Evolutionary conservation across 2,797 vertebrate genomes (phyloP).

Genomic region (Hyperoplus lanceolatus): DNA sequence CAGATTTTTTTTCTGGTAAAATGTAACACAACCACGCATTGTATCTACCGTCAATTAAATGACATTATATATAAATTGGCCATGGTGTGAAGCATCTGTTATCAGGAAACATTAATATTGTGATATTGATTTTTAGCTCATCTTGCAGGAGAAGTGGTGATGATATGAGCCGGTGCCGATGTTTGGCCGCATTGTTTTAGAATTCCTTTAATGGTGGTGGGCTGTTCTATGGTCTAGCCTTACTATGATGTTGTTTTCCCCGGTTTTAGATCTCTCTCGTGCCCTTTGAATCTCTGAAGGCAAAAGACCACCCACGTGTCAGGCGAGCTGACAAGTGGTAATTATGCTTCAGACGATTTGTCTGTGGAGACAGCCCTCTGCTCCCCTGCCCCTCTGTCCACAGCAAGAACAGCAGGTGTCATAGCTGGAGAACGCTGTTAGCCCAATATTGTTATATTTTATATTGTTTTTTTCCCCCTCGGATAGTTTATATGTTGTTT

Average conservation of each 20-base stretch:
- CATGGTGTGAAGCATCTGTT: not conserved
- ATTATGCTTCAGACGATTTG: conserved; percentile 74
- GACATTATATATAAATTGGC: too few species aligned
- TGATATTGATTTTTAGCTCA: conserved; percentile 3
- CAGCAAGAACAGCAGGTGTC: conserved; percentile 65
- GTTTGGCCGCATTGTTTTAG: conserved; percentile 56
- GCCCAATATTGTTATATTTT: conserved; percentile 35
- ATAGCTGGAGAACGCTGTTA: conserved; percentile 36
- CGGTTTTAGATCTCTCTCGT: conserved; percentile 67
- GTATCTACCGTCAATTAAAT: not conserved
- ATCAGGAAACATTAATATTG: not conserved
- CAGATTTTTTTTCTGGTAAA: not conserved
- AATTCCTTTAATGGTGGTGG: conserved; percentile 66
- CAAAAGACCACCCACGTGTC: conserved; percentile 73
- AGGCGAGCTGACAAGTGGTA: conserved; percentile 72
- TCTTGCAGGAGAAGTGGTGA: not conserved
- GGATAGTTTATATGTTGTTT: conserved; percentile 14
- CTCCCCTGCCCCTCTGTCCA: conserved; percentile 54
- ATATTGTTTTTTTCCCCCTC: not conserved
- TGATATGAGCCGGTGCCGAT: conserved; percentile 41
- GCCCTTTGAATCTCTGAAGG: conserved; percentile 76
- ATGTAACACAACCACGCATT: not conserved
- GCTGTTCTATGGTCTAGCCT: conserved; percentile 56
- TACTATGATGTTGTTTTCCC: conserved; percentile 72
- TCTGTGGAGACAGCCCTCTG: conserved; percentile 60